Evolutionary conservation across 2,888 invertebrate species (phyloP), one percentile per base, ranked within the genome.

Genomic region (Agrochola lota): DNA sequence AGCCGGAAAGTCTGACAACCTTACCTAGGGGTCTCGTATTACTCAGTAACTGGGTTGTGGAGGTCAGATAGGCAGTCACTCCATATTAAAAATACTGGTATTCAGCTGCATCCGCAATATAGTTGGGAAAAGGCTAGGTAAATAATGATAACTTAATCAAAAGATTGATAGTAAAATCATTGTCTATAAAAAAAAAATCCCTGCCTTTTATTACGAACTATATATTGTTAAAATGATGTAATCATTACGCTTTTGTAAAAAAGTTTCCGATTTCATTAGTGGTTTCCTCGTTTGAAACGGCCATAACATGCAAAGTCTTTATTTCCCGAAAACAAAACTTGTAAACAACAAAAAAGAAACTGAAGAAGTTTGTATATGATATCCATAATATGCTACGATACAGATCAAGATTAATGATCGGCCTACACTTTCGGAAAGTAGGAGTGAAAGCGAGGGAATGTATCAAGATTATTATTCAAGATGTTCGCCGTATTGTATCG

Each of bases 371-470:
- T 80, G 73, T 84, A 69, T 74, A 84, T 84, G 59, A 72, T 70
- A 85, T 74, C 71, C 86, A 87, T 77, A 84, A 78, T 85, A 83
- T 74, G 63, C 70, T 71, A n/a, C 80, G 78, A 78, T 74, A 85
- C 78, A 81, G 89, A 90, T 88, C 88, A 89, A 91, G 91, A 91
- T 91, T 90, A 91, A 91, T 91, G 91, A 87, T 84, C 83, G 74
- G 79, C 85, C 88, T 88, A 87, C 82, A 88, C 86, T 87, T 64
- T 77, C 74, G 23, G 75, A 80, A 74, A 77, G 80, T 84, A 80
- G 80, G 80, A 90, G 80, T 77, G 74, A 81, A 81, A 71, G 81
- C 77, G 71, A 57, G 71, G 52, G 57, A 81, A 85, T 72, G 84
- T 85, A 82, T 72, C 85, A 85, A 82, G 74, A 82, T 81, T 83